A percentile compares a stretch with the other conserved stretches of the same genome.
phyloP scores from a whole-genome alignment of 2,888 invertebrate species.

The Apamea sordens region DNA sequence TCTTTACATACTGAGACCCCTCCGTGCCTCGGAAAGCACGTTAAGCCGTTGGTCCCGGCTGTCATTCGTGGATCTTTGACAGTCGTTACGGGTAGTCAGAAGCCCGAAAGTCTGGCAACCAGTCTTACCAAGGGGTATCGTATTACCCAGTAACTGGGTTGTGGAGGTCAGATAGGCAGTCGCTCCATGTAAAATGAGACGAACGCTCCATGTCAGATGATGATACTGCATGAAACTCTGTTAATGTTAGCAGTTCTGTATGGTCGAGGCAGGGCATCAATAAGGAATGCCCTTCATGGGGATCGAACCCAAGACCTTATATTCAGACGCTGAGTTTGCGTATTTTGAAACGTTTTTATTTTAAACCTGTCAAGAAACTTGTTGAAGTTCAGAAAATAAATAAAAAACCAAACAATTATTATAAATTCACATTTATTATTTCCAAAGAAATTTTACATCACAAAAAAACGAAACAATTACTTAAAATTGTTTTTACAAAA shows the following conservation, averaged over 20 bases:
- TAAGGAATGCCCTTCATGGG: neutral
- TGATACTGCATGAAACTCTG: neutral
- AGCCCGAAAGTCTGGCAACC: too few relatives aligned
- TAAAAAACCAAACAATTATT: conserved; percentile 63
- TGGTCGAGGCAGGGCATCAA: neutral
- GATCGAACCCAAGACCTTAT: neutral
- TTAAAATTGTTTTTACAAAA: conserved; percentile 56
- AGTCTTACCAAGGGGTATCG: too few relatives aligned
- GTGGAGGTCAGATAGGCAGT: too few relatives aligned
- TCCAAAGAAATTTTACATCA: conserved; percentile 78
- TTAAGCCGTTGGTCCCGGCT: too few relatives aligned
- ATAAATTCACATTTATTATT: conserved; percentile 83
- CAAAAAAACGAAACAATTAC: conserved; percentile 67
- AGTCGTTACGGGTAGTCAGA: too few relatives aligned
- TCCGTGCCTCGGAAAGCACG: too few relatives aligned
- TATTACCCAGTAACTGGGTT: too few relatives aligned
- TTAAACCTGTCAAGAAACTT: neutral
- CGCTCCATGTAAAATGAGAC: too few relatives aligned
- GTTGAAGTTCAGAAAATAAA: neutral
- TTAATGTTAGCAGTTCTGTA: neutral
- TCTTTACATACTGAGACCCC: too few relatives aligned
- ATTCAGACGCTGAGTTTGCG: neutral
- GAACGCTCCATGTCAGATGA: too few relatives aligned
- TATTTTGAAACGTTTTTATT: too few relatives aligned
- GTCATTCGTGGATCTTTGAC: too few relatives aligned